Conservation (phyloP, 2,797 vertebrate species). For the Trematomus bernacchii region DNA sequence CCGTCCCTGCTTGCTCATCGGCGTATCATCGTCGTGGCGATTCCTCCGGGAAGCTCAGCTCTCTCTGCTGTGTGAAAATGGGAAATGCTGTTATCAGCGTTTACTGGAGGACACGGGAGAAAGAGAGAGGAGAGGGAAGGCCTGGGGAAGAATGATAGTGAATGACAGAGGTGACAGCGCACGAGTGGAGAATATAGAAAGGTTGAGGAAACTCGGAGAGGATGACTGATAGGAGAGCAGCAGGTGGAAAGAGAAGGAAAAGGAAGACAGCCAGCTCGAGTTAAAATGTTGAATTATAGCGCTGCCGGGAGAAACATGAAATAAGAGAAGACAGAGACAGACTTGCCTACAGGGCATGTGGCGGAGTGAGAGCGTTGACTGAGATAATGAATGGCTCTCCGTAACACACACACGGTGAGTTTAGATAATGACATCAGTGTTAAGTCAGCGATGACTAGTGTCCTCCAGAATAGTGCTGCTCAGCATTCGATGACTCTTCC, state of each 20-base stretch:
- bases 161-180: constrained; percentile 31
- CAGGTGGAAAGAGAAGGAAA: constrained; percentile 48
- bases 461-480: constrained; percentile 52
- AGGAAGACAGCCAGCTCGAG: constrained; percentile 43
- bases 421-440: constrained; percentile 75
- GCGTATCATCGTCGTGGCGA: constrained; percentile 55
- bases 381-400: constrained; percentile 59
- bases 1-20: constrained; percentile 63
- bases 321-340: constrained; percentile 26
- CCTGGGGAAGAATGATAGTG: constrained; percentile 8
- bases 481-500: constrained; percentile 56
- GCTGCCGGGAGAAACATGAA: constrained; percentile 44
- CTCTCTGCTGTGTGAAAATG: constrained; percentile 58
- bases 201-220: constrained; percentile 29
- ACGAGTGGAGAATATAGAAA: constrained; percentile 37
- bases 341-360: constrained; percentile 48
- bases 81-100: constrained; percentile 72
- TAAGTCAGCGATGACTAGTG: constrained; percentile 74
- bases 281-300: constrained; percentile 69
- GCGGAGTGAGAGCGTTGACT: constrained; percentile 47
- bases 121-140: not conserved
- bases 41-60: constrained; percentile 55
- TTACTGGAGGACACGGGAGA: constrained; percentile 53
- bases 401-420: constrained; percentile 39
- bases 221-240: constrained; percentile 50